Evolutionary conservation across 2,888 invertebrate species (phyloP), one percentile per base, ranked within the genome.

Genomic region (Anagyrus pseudococci): DNA sequence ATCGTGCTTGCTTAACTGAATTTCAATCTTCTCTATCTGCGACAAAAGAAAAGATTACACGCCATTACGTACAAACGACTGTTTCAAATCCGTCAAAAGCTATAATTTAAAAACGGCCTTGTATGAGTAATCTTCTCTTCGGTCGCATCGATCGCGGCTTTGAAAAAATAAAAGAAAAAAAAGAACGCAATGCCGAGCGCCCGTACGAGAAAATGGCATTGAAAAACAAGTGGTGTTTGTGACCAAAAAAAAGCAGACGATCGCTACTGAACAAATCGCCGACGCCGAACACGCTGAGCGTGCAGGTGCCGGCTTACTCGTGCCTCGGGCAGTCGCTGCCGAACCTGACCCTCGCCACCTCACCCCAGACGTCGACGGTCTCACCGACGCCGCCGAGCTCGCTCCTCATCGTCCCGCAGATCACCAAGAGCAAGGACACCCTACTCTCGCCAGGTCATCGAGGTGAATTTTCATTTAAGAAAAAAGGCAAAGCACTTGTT

Each of bases 261-360:
- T 76, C 77, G 55, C 67, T 80, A 60, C 72, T 79, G 70, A 78
- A 73, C 67, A 83, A 83, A 72, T 82, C 83, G 58, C 82, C 83
- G 68, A 87, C 89, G 37, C 88, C 89, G 29, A 91, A 91, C 76
- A 90, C 90, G 0, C 82, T 93, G 67, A 88, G 88, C 50, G 92
- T 93, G 62, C 89, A 92, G 75, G 88, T 90, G 4, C 82, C 86
- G 25, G 82, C 82, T 63, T 81, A 84, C 76, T 86, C 86, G 73
- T 85, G 85, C 59, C 82, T 92, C 54, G 91, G 92, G 29, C 92
- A 93, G 79, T 93, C 92, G 75, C 82, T 94, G 72, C 93, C 93
- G 2, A 93, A 94, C 77, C 83, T 94, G 58, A 85, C 85, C 20
- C 70, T 80, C 47, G 80, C 81, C 8, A 80, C 81, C 17, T 79